A percentile compares a stretch with the other conserved stretches of the same genome.
phyloP scores from a whole-genome alignment of 1,140 invertebrate genomes.

The Ips nitidus region DNA sequence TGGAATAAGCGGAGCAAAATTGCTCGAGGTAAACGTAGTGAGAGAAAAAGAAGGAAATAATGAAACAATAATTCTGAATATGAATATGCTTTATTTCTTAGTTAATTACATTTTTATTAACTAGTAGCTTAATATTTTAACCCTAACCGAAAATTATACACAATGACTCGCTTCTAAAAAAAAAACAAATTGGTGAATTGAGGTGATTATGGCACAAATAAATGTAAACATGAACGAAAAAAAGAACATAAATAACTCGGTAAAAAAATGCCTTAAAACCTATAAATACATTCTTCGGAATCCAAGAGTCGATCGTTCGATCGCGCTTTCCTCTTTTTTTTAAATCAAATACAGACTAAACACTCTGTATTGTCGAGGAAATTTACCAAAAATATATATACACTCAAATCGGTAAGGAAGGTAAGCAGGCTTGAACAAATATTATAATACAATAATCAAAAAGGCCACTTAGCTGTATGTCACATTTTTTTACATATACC shows the following conservation, averaged over 20 bases:
- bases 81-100: conserved; percentile 12
- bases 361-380: conserved; percentile 22
- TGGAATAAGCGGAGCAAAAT: no score
- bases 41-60: not conserved
- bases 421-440: no score
- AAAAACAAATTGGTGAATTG: conserved; percentile 9
- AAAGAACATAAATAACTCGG: conserved; percentile 13
- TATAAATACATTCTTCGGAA: conserved; percentile 31
- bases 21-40: no score
- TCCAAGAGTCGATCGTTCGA: conserved; percentile 39
- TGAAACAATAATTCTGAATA: conserved; percentile 5
- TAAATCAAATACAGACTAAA: conserved; percentile 38
- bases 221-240: conserved; percentile 8
- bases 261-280: conserved; percentile 18
- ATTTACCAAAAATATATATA: conserved; percentile 5
- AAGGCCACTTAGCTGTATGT: conserved; percentile 34
- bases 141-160: not conserved
- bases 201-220: conserved; percentile 21
- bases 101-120: not conserved
- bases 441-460: conserved; percentile 29
- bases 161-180: not conserved
- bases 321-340: conserved; percentile 29
- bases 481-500: conserved; percentile 13
- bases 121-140: conserved; percentile 9
- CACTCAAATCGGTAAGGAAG: no score